These are phyloP conservation scores for Melieria picta DNA, from an alignment of 2,888 invertebrate species.

Conservation along the genomic window DNA sequence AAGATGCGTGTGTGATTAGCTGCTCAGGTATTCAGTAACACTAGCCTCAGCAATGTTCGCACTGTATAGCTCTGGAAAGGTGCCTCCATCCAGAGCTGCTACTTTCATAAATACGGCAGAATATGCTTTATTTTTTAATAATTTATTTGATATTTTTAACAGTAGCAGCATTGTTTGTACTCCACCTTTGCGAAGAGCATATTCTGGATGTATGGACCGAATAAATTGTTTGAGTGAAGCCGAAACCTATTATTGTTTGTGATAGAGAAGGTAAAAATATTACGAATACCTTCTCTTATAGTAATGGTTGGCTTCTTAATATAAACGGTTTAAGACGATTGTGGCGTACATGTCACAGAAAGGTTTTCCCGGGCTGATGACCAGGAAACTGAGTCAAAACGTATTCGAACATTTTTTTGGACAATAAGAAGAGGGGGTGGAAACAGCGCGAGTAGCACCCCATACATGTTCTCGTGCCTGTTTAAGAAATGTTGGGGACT, in stretches of 20 bases:
- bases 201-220: background rate
- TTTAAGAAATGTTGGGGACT: slow-evolving; percentile 30
- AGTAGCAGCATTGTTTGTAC: background rate
- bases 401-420: no score
- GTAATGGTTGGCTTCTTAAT: slow-evolving; percentile 1
- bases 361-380: background rate
- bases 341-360: background rate
- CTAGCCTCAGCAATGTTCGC: slow-evolving; percentile 12
- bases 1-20: slow-evolving; percentile 25
- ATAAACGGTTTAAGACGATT: slow-evolving; percentile 7
- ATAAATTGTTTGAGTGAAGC: slow-evolving; percentile 14
- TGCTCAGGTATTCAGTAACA: slow-evolving; percentile 15
- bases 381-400: no score
- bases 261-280: background rate
- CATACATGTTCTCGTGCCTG: slow-evolving; percentile 17
- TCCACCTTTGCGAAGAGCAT: background rate
- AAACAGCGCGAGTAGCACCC: background rate
- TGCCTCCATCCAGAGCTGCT: background rate
- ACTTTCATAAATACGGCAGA: slow-evolving; percentile 21
- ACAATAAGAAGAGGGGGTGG: slow-evolving; percentile 10
- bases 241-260: background rate
- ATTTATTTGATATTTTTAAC: slow-evolving; percentile 13
- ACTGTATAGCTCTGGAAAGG: slow-evolving; percentile 9
- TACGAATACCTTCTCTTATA: no score
- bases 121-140: slow-evolving; percentile 27